A percentile compares a stretch with the other conserved stretches of the same genome.
Evolutionary conservation across 1,140 invertebrate genomes (phyloP).

Genomic region (Drosophila tropicalis): DNA sequence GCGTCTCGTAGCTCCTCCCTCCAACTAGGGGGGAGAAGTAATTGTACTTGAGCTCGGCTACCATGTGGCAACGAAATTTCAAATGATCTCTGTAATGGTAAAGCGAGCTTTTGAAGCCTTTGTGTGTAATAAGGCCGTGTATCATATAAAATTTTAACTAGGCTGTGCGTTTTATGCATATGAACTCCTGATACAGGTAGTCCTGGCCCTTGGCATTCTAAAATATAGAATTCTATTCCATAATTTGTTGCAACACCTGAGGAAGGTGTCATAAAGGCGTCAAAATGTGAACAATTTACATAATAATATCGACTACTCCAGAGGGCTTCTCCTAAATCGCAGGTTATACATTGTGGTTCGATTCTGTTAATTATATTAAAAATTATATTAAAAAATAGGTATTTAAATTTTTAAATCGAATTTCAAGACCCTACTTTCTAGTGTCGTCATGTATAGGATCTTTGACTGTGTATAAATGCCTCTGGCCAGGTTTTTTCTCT

Average conservation of each 20-base stretch:
- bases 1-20: slow-evolving; percentile 92
- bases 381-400: neutral
- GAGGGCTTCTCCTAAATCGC: slow-evolving; percentile 88
- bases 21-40: slow-evolving; percentile 92
- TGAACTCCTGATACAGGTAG: slow-evolving; percentile 90
- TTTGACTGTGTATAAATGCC: slow-evolving; percentile 92
- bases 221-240: slow-evolving; percentile 88
- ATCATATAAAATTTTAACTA: slow-evolving; percentile 90
- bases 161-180: slow-evolving; percentile 87
- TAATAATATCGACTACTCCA: slow-evolving; percentile 90
- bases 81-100: slow-evolving; percentile 89
- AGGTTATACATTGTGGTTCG: slow-evolving; percentile 92
- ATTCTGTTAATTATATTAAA: slow-evolving; percentile 63
- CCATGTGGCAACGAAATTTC: slow-evolving; percentile 91
- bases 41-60: slow-evolving; percentile 90
- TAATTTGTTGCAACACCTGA: slow-evolving; percentile 81
- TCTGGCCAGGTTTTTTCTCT: slow-evolving; percentile 91
- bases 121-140: slow-evolving; percentile 87
- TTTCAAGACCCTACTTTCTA: slow-evolving; percentile 83
- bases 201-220: slow-evolving; percentile 91
- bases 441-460: slow-evolving; percentile 89
- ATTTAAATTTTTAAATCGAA: neutral
- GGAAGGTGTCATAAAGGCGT: slow-evolving; percentile 87
- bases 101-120: slow-evolving; percentile 87
- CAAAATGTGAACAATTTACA: slow-evolving; percentile 91